Evolutionary conservation across 2,113 vertebrate species (phyloP), one percentile per base, ranked within the genome.

Genomic region (Oncorhynchus keta): DNA sequence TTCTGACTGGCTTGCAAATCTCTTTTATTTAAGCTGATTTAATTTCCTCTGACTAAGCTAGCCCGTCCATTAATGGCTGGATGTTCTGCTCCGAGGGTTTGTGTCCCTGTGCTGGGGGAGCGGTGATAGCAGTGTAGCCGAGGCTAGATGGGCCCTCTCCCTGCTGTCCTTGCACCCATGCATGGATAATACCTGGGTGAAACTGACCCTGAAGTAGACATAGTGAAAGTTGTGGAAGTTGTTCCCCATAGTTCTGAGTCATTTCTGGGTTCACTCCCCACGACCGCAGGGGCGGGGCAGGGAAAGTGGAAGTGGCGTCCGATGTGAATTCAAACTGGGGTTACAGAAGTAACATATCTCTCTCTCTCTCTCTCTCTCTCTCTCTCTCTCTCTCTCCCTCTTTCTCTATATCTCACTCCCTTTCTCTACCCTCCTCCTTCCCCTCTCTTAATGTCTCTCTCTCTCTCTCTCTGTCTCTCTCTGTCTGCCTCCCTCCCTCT

Each of bases 1-100:
- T 68, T 75, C 75, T 85, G 72, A 76, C n/a, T 48, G 79, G 79
- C 74, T 32, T 3, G 77, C 68, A 77, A 85, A 74, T 87, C 80
- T 84, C 82, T 89, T 87, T 81, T 87, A 88, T 88, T 85, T 81
- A 84, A 88, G 83, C 59, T 62, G 59, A 62, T 62, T n/a, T 62
- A 62, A 24, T 62, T 62, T 9, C 59, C 7, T 62, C 59, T 80
- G 73, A 88, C 66, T 83, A 87, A 80, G 76, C 70, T 59, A 49
- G 79, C 71, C 82, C 73, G 80, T 86, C 83, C 86, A 74, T 78
- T 87, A 85, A 79, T 73, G 28, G 78, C 82, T 84, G 83, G 84
- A 83, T 88, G 82, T 89, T 90, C 87, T 82, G 79, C 85, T 84
- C 64, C 26, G 71, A 68, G 59, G 18, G 59, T 72, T 48, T 69